phyloP scores from a whole-genome alignment of 2,113 vertebrate species.

The Alosa alosa region DNA sequence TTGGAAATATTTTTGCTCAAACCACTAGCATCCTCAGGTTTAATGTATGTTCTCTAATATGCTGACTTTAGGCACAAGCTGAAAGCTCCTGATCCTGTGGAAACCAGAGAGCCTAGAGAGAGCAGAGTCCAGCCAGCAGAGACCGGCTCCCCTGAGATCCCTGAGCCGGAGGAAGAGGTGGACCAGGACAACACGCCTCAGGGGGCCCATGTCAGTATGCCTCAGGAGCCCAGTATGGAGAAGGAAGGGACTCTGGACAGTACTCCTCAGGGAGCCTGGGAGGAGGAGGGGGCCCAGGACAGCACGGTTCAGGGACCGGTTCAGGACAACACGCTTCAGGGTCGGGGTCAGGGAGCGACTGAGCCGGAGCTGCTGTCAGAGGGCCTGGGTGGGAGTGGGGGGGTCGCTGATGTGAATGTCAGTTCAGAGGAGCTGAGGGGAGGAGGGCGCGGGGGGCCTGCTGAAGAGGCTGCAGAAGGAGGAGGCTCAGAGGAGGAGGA shows the following conservation, averaged over 20 bases:
- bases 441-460: constrained; percentile 31
- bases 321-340: too few species aligned
- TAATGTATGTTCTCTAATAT: background rate
- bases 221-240: too few species aligned
- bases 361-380: constrained; percentile 37
- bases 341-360: background rate
- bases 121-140: constrained; percentile 32
- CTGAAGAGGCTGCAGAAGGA: constrained; percentile 29
- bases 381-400: constrained; percentile 11
- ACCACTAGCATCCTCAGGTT: too few species aligned
- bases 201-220: too few species aligned
- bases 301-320: background rate
- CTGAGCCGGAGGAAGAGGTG: too few species aligned
- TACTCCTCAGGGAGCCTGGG: too few species aligned
- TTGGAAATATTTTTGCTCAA: too few species aligned
- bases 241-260: too few species aligned
- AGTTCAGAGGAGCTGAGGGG: constrained; percentile 49
- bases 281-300: background rate
- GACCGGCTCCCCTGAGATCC: constrained; percentile 24
- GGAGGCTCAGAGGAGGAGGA: background rate
- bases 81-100: constrained; percentile 13
- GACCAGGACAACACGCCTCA: background rate
- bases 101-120: constrained; percentile 44
- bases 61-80: constrained; percentile 54
- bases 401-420: constrained; percentile 47